Percentiles rank a stretch among this genome's conserved stretches.
Evolutionary conservation across 2,113 vertebrate species (phyloP).

Genomic region (Colius striatus): DNA sequence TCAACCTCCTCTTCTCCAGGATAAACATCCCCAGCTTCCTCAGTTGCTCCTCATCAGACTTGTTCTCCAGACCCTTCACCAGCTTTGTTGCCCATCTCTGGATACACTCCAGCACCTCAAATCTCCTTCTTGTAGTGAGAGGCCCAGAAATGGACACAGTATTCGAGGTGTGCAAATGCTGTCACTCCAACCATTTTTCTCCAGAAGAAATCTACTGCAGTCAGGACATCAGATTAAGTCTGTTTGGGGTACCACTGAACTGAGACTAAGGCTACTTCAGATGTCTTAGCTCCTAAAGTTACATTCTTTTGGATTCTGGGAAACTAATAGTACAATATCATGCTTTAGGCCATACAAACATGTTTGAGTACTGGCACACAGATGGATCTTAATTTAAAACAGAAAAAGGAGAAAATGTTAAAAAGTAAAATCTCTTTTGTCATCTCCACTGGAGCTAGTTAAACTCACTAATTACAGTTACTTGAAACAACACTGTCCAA

Average conservation of each 20-base stretch:
- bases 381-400: neutral
- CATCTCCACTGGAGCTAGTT: neutral
- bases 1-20: too few species aligned
- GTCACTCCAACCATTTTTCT: neutral
- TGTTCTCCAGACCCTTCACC: too few species aligned
- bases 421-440: neutral
- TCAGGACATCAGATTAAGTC: neutral
- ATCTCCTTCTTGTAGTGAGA: too few species aligned
- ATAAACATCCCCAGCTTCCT: too few species aligned
- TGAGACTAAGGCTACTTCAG: neutral
- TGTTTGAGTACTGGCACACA: neutral
- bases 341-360: neutral
- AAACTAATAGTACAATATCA: neutral
- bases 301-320: neutral
- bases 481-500: neutral
- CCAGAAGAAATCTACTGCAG: neutral
- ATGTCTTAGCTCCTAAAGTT: neutral
- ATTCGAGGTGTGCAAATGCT: neutral
- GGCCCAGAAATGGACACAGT: neutral
- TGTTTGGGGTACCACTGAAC: neutral
- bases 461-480: neutral
- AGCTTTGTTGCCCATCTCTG: too few species aligned
- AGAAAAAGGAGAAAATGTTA: neutral
- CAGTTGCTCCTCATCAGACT: too few species aligned
- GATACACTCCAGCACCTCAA: too few species aligned